phyloP scores from a whole-genome alignment of 1,140 invertebrate genomes.

The Anoplophora glabripennis region DNA sequence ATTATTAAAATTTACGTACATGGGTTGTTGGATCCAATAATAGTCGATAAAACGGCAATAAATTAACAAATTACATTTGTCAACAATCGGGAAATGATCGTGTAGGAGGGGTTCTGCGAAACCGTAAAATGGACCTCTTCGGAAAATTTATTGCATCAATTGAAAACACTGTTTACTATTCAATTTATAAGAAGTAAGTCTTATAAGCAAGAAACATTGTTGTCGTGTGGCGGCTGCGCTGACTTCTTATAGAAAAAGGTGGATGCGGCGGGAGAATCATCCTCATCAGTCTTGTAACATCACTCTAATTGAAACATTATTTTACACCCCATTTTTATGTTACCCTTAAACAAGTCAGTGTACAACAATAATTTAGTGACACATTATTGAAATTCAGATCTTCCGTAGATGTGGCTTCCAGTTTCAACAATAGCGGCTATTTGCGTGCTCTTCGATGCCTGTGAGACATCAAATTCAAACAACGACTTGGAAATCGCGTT shows the following conservation, averaged over 20 bases:
- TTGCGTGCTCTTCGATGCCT: slow-evolving; percentile 32
- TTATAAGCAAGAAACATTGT: slow-evolving; percentile 20
- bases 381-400: neutral
- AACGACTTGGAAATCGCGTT: slow-evolving; percentile 50
- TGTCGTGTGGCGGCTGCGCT: slow-evolving; percentile 27
- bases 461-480: slow-evolving; percentile 32
- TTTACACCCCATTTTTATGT: slow-evolving; percentile 12
- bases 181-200: slow-evolving; percentile 32
- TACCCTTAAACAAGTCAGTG: slow-evolving; percentile 9
- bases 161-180: slow-evolving; percentile 37
- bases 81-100: neutral
- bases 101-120: slow-evolving; percentile 10
- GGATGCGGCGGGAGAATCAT: slow-evolving; percentile 23
- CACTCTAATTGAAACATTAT: slow-evolving; percentile 8
- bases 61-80: slow-evolving; percentile 13
- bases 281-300: slow-evolving; percentile 21
- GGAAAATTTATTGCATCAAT: slow-evolving; percentile 38
- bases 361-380: neutral
- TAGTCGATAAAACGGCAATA: neutral
- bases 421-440: slow-evolving; percentile 38
- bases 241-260: slow-evolving; percentile 24
- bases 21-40: too few species aligned
- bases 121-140: slow-evolving; percentile 25
- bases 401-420: slow-evolving; percentile 33
- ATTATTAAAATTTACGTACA: too few species aligned